Base-by-base conservation (phyloP, 2,888 invertebrate species). In the Physocephala rufipes region DNA sequence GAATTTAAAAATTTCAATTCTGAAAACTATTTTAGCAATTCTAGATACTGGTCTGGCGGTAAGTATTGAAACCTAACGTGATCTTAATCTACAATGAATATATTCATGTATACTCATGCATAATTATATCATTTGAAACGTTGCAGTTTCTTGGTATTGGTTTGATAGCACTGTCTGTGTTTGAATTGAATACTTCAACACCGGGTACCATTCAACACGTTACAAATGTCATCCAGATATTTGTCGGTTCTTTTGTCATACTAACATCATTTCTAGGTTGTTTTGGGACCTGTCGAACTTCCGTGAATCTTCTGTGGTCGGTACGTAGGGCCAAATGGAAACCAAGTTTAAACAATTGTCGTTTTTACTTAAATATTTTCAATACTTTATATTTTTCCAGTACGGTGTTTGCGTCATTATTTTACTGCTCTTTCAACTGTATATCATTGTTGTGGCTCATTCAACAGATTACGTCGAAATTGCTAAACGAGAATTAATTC, bases 241-340 rank as follows among this genome's bases (percentile, higher is more conserved):
- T 91, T 74, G 87, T 93, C 76, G 93, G 93, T 16, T 88, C 89
- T 16, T 84, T 93, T 67, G 90, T 93, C 78, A 93, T 95, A 82
- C 85, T 94, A 78, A 92, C 95, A 77, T 93, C 95, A 2, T 95
- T 95, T 88, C 91, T 95, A 82, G 96, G 95, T 75, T 96, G 96
- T 86, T 95, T 95, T 82, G 96, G 95, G 43, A 94, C 95, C 3
- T 91, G 93, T 75, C 90, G 93, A 76, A 93, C 95, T 85, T 95
- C 93, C 82, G 91, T 94, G 84, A 94, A 94, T 87, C 93, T 95
- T 90, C 90, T 93, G 73, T 90, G 94, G 85, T 93, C 92, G 81
- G 94, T 95, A 87, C 89, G 91, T 2, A 47, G 49, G 49, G 21
- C 19, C 16, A 0, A 16, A 51, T 2, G 59, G 59, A 64, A 16